Percentiles rank a stretch among this genome's conserved stretches.
phyloP scores from a whole-genome alignment of 1,140 invertebrate genomes.

The Triops longicaudatus region DNA sequence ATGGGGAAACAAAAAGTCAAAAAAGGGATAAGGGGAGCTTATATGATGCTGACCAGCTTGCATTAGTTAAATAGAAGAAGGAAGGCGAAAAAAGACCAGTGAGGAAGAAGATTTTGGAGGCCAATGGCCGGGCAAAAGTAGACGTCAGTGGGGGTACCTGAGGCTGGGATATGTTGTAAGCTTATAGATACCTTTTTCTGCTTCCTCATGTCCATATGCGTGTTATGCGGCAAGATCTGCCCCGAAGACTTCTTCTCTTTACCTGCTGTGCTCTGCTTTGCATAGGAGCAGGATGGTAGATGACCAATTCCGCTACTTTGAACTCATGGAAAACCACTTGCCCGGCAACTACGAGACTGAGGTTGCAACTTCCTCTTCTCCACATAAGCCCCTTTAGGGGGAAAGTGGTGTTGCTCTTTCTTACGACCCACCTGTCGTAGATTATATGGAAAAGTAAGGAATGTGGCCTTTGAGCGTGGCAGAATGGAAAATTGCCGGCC shows the following conservation, averaged over 20 bases:
- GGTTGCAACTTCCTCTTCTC: constrained; percentile 14
- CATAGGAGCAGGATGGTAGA: neutral
- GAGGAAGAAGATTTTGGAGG: constrained; percentile 11
- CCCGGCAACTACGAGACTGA: constrained; percentile 8
- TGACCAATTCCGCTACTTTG: constrained; percentile 14
- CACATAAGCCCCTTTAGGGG: neutral
- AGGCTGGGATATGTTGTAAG: constrained; percentile 14
- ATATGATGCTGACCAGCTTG: neutral
- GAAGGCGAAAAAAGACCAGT: neutral
- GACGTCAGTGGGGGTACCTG: neutral
- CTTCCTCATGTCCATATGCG: neutral
- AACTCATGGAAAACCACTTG: constrained; percentile 12
- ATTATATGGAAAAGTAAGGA: neutral
- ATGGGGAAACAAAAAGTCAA: neutral
- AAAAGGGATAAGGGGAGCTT: neutral
- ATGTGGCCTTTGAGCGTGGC: neutral
- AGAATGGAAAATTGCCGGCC: neutral
- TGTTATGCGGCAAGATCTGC: constrained; percentile 3
- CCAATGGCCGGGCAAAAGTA: constrained; percentile 10
- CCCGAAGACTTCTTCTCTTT: constrained; percentile 4
- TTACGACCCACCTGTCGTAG: neutral
- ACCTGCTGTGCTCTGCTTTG: constrained; percentile 4
- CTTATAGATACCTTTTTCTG: neutral
- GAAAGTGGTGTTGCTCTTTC: neutral
- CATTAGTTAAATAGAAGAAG: neutral